A percentile compares a stretch with the other conserved stretches of the same genome.
These are phyloP conservation scores for Belgica antarctica DNA, from an alignment of 2,888 invertebrate genomes.

Conservation along the genomic window DNA sequence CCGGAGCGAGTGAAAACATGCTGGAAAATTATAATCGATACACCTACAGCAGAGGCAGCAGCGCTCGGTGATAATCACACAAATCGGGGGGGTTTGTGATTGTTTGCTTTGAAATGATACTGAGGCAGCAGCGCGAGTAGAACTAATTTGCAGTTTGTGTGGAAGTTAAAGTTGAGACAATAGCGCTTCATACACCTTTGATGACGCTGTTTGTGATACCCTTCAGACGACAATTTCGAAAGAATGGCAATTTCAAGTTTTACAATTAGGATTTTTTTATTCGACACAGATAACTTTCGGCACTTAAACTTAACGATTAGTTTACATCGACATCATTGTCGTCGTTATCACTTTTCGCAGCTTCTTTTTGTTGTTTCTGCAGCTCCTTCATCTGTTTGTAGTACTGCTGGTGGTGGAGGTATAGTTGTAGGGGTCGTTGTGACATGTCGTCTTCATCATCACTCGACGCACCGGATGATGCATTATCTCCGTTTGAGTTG, in stretches of 20 bases:
- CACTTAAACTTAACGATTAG: slow-evolving; percentile 40
- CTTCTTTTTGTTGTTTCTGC: slow-evolving; percentile 39
- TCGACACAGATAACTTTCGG: slow-evolving; percentile 21
- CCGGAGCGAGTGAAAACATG: background rate
- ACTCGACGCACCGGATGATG: slow-evolving; percentile 5
- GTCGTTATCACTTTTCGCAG: slow-evolving; percentile 26
- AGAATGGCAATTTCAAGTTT: background rate
- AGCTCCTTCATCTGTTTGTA: slow-evolving; percentile 41
- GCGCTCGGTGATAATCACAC: background rate
- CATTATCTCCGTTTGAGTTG: slow-evolving; percentile 2
- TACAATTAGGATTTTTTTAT: slow-evolving; percentile 15
- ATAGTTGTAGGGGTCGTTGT: slow-evolving; percentile 34
- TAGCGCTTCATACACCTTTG: background rate
- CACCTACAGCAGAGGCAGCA: background rate
- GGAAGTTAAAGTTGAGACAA: slow-evolving; percentile 11
- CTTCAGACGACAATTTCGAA: background rate
- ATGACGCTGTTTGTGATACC: background rate
- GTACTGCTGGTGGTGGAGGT: slow-evolving; percentile 39
- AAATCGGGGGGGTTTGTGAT: background rate
- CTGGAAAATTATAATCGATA: slow-evolving; percentile 18
- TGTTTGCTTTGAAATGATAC: slow-evolving; percentile 12
- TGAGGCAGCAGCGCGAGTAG: slow-evolving; percentile 4
- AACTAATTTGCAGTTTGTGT: slow-evolving; percentile 28
- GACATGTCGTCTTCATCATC: slow-evolving; percentile 38
- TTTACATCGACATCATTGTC: slow-evolving; percentile 41